phyloP scores from a whole-genome alignment of 2,888 invertebrate species.

The Dasypogon diadema region DNA sequence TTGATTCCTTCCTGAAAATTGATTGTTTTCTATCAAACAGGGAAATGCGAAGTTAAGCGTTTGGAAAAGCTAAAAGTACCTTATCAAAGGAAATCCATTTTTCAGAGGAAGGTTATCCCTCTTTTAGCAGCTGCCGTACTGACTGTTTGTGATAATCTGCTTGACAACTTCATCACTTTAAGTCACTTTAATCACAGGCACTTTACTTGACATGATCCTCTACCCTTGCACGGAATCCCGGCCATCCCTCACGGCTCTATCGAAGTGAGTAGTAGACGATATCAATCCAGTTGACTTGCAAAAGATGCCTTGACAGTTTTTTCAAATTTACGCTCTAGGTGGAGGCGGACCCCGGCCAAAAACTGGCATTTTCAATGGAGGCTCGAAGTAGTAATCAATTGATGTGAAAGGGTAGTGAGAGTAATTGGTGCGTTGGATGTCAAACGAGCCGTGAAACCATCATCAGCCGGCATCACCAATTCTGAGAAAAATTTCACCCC shows the following conservation, averaged over 20 bases:
- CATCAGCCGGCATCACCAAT: constrained; percentile 38
- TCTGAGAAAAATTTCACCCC: constrained; percentile 37
- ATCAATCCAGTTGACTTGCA: constrained; percentile 44
- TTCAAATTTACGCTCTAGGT: constrained; percentile 24
- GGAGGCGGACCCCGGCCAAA: background rate
- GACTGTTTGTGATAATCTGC: constrained; percentile 16
- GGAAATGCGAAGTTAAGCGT: too few relatives aligned
- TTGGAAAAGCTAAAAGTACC: too few relatives aligned
- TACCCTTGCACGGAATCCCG: background rate
- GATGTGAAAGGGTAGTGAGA: constrained; percentile 37
- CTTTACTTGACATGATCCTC: constrained; percentile 2
- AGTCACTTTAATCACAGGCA: constrained; percentile 1
- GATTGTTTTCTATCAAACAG: too few relatives aligned
- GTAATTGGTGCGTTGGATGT: constrained; percentile 35
- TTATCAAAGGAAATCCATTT: background rate
- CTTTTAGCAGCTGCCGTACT: background rate
- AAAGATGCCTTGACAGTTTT: constrained; percentile 24
- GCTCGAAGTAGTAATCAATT: constrained; percentile 45
- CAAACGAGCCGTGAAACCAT: constrained; percentile 45
- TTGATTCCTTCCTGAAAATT: too few relatives aligned
- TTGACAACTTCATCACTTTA: constrained; percentile 1
- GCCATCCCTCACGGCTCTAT: background rate
- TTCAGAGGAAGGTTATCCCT: background rate
- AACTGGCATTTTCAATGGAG: constrained; percentile 25
- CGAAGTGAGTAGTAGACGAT: background rate